Percentiles rank a stretch among this genome's conserved stretches.
Evolutionary conservation across 2,797 vertebrate species (phyloP).

Genomic region (Erpetoichthys calabaricus): DNA sequence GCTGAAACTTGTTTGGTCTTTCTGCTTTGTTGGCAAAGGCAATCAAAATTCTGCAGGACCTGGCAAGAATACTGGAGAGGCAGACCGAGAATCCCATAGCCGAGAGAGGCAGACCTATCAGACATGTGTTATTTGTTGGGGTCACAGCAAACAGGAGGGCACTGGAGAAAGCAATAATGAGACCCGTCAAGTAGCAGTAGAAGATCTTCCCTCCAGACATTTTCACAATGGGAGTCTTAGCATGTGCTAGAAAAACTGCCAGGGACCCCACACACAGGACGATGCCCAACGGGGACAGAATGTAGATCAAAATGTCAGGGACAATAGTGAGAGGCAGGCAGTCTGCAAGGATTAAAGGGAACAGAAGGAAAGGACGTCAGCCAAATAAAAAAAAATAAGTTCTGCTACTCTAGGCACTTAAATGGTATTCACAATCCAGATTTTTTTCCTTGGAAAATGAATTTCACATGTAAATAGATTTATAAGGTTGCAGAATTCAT

Average conservation of each 20-base stretch:
- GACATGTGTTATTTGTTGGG: neutral
- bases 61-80: slow-evolving; percentile 5
- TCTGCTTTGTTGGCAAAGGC: neutral
- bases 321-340: too few species aligned
- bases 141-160: neutral
- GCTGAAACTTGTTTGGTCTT: neutral
- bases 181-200: too few species aligned
- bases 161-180: slow-evolving; percentile 3
- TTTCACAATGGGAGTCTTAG: slow-evolving; percentile 5
- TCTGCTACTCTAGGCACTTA: too few species aligned
- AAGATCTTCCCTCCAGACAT: neutral
- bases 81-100: slow-evolving; percentile 3
- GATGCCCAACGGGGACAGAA: too few species aligned
- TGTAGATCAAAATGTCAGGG: rapidly evolving
- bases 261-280: too few species aligned
- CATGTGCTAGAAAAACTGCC: neutral
- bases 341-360: too few species aligned
- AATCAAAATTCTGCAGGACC: neutral
- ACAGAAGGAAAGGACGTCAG: too few species aligned
- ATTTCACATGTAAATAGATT: too few species aligned
- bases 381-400: too few species aligned
- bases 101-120: neutral
- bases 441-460: too few species aligned
- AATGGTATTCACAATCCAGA: too few species aligned
- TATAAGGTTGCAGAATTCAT: too few species aligned